phyloP scores from a whole-genome alignment of 2,797 vertebrate genomes.

The Micromesistius poutassou region DNA sequence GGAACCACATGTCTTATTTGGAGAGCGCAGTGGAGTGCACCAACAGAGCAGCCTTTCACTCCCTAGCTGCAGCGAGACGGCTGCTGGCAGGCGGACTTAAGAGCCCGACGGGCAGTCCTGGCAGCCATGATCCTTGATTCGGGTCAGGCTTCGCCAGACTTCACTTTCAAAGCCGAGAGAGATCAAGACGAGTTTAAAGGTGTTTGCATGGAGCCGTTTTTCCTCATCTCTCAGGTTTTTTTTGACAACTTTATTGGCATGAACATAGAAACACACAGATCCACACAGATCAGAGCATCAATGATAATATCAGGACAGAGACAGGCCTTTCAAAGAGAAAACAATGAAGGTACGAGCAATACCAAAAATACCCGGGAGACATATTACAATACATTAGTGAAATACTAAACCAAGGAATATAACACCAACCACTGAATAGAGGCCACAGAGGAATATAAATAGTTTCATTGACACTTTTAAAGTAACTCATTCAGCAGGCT shows the following conservation, averaged over 20 bases:
- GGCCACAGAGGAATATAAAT: background rate
- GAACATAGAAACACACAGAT: background rate
- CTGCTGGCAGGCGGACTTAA: conserved; percentile 31
- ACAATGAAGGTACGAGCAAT: background rate
- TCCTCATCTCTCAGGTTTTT: conserved; percentile 4
- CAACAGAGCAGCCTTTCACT: conserved; percentile 62
- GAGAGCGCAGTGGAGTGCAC: conserved; percentile 50
- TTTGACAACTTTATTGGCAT: background rate
- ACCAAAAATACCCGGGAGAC: background rate
- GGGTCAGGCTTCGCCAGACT: conserved; percentile 32
- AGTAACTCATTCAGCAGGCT: background rate
- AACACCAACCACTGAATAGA: background rate
- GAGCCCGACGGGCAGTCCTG: conserved; percentile 24
- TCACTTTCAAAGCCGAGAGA: conserved; percentile 24
- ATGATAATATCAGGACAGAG: background rate
- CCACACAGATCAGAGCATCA: background rate
- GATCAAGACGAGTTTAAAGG: conserved; percentile 25
- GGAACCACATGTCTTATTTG: conserved; percentile 77
- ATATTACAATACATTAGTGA: background rate
- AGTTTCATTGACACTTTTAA: background rate
- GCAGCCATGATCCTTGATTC: conserved; percentile 36
- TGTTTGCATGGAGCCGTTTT: conserved; percentile 13
- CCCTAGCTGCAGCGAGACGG: conserved; percentile 46
- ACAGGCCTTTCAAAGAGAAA: background rate
- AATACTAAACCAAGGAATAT: background rate